A percentile compares a stretch with the other conserved stretches of the same genome.
phyloP scores from a whole-genome alignment of 2,797 vertebrate species.

The Dendrocincla fuliginosa region DNA sequence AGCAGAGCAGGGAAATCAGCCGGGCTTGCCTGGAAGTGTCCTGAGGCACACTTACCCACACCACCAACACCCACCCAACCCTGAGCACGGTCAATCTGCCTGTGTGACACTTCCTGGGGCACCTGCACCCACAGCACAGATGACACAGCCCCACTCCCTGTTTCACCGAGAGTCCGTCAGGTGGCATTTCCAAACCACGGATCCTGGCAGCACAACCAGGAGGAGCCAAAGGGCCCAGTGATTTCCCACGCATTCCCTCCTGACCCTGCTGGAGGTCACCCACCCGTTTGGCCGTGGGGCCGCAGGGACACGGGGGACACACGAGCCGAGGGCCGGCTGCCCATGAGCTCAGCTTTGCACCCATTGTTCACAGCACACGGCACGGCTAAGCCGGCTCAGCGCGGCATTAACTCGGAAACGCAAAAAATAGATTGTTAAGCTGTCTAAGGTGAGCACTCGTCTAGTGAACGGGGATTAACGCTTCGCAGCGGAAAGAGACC shows the following conservation, averaged over 20 bases:
- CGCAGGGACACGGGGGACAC: background rate
- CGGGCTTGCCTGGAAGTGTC: accelerated
- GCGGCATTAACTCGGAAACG: background rate
- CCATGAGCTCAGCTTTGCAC: background rate
- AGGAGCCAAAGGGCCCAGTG: accelerated
- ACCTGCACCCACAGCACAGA: accelerated
- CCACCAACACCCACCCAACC: accelerated
- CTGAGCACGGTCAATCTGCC: background rate
- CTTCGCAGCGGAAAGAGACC: accelerated
- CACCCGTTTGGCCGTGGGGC: background rate
- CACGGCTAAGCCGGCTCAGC: conserved; percentile 5
- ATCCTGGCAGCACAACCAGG: accelerated
- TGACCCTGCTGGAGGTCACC: background rate
- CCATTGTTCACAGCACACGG: background rate
- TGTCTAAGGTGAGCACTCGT: background rate
- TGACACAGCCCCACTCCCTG: accelerated
- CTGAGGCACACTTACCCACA: accelerated
- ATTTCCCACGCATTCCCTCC: accelerated
- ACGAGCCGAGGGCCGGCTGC: background rate
- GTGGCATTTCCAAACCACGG: accelerated
- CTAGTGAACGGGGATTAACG: background rate
- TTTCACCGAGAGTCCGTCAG: accelerated
- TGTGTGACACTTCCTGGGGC: accelerated
- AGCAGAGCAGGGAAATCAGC: accelerated
- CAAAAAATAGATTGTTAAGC: conserved; percentile 59